A percentile compares a stretch with the other conserved stretches of the same genome.
These are phyloP conservation scores for Podarcis raffonei DNA, from an alignment of 2,113 vertebrate genomes.

Conservation along the genomic window DNA sequence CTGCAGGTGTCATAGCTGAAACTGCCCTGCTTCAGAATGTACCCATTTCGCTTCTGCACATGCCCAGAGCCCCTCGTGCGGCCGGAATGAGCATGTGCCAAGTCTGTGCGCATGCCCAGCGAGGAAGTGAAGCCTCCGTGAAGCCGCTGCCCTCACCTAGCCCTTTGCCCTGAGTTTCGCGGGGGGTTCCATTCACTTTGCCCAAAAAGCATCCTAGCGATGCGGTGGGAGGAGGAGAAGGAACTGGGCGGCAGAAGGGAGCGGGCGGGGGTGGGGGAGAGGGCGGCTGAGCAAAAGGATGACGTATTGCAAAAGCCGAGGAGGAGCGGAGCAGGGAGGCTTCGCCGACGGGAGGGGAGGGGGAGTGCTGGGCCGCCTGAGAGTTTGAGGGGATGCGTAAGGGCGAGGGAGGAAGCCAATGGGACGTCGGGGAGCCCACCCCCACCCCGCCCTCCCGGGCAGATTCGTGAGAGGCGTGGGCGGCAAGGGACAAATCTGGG, in stretches of 20 bases:
- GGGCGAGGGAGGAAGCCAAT: too few relatives aligned
- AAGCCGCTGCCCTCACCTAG: constrained; percentile 58
- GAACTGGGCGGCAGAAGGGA: constrained; percentile 25
- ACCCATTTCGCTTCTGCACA: constrained; percentile 28
- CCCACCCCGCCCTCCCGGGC: too few relatives aligned
- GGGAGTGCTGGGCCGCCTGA: neutral
- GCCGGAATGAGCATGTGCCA: constrained; percentile 51
- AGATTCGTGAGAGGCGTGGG: neutral
- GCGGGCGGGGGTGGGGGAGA: neutral
- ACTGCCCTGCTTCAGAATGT: constrained; percentile 49
- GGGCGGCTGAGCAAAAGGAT: constrained; percentile 38
- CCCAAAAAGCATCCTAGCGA: constrained; percentile 8
- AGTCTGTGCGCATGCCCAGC: constrained; percentile 61
- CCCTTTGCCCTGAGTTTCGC: constrained; percentile 39
- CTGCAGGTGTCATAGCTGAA: constrained; percentile 59
- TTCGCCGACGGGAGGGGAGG: neutral
- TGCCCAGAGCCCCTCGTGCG: constrained; percentile 51
- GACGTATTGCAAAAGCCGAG: constrained; percentile 31
- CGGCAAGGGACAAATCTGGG: neutral
- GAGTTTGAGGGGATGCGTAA: neutral
- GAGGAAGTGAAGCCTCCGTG: constrained; percentile 68
- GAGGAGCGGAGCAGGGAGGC: neutral
- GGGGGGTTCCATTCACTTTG: constrained; percentile 16
- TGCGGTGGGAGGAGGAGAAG: constrained; percentile 51
- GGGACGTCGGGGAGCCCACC: neutral